These are phyloP conservation scores for Agrilus biguttatus DNA, from an alignment of 2,888 invertebrate genomes.

Conservation along the genomic window DNA sequence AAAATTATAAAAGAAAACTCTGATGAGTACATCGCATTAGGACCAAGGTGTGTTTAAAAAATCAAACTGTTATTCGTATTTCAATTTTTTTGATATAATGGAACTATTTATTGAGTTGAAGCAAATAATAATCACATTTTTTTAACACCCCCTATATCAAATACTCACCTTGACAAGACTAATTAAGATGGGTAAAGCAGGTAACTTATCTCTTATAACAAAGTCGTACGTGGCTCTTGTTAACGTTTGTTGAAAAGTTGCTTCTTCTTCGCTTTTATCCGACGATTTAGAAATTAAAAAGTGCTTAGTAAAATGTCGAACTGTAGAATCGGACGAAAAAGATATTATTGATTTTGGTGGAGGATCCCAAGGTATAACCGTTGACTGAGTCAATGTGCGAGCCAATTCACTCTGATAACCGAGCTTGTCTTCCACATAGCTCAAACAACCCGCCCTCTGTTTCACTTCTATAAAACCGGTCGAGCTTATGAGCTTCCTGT, in stretches of 20 bases:
- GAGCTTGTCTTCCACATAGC: slow-evolving; percentile 72
- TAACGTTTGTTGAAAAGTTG: slow-evolving; percentile 42
- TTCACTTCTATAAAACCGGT: slow-evolving; percentile 70
- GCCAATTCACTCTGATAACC: slow-evolving; percentile 67
- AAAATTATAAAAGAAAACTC: neutral
- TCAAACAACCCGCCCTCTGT: slow-evolving; percentile 77
- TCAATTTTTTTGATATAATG: no score
- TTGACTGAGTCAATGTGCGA: slow-evolving; percentile 63
- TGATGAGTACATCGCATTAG: no score
- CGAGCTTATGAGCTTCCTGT: slow-evolving; percentile 48
- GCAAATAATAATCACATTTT: no score
- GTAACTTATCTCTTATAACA: slow-evolving; percentile 63
- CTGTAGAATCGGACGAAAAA: slow-evolving; percentile 58
- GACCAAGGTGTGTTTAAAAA: no score
- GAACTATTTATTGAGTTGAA: no score
- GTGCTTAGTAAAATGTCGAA: slow-evolving; percentile 55
- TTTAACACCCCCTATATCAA: no score
- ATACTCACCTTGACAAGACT: slow-evolving; percentile 47
- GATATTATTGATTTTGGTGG: slow-evolving; percentile 52
- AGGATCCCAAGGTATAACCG: slow-evolving; percentile 52
- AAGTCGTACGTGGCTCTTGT: slow-evolving; percentile 65
- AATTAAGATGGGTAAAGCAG: slow-evolving; percentile 58
- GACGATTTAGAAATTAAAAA: slow-evolving; percentile 34
- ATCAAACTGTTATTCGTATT: no score
- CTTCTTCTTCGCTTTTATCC: slow-evolving; percentile 32